Evolutionary conservation across 2,888 invertebrate species (phyloP), one percentile per base, ranked within the genome.

Genomic region (Cheilosia urbana): DNA sequence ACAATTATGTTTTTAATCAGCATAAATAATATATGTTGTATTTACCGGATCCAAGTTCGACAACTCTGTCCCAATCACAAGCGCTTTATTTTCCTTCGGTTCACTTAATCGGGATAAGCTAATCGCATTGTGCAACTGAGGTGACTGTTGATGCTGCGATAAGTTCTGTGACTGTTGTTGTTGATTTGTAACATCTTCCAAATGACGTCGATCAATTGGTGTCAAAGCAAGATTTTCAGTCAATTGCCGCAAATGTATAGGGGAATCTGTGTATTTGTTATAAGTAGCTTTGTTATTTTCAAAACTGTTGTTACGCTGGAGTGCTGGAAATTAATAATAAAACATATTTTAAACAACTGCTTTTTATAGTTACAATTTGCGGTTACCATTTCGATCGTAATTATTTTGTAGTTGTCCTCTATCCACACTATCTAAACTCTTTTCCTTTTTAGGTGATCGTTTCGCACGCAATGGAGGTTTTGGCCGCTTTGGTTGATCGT

Each of bases 381-480:
- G 65, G 27, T 68, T 55, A 90, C 90, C 79, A 84, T 82, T 73
- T 65, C 72, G 90, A 73, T 93, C 90, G 80, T 93, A 87, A 87
- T 93, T 93, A 87, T 93, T 93, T 88, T 94, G 93, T 79, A 93
- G 89, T 89, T 93, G 90, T 57, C 90, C 89, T 77, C 89, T 90
- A 83, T 91, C 91, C n/a, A 89, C 90, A 84, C 87, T 89, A 77
- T 91, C 92, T 66, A 89, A 69, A 71, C 92, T 92, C 65, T 92
- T 90, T 88, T 96, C 96, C 92, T 96, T 97, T 90, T 96, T 96
- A 0, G 97, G 96, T 6, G 96, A 96, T 77, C 95, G 94, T 91
- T 96, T 97, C 78, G 94, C 94, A 87, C 97, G 93, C 68, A 98
- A 93, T 17, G 97, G 97, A 1, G 98, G 98, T 92, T 98, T 98